Base-by-base conservation (phyloP, 1,140 invertebrate species). In the Agrypnia vestita region DNA sequence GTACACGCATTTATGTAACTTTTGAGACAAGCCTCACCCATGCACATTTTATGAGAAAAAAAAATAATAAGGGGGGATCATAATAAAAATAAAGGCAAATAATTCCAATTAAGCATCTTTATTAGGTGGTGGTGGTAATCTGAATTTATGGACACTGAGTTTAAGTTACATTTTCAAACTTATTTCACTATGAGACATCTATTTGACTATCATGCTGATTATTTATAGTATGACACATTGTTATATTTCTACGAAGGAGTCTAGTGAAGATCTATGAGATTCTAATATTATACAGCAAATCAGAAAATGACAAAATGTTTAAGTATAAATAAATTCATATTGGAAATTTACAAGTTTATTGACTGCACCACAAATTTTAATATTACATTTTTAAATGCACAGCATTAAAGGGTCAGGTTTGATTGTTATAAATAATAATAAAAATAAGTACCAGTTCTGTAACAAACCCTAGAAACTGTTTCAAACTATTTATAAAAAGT, bases 121-220 rank as follows among this genome's bases (percentile, higher is more conserved):
- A 71, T 71, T 71, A 71, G 19, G 67, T 71, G 67, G 51, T 17
- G n/a, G 49, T 49, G 67, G 35, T 64, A 59, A 15, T 59, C 44
- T 15, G 62, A 44, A 67, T 71, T 49, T 46, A 51, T 51, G 47
- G 46, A 62, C 47, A 51, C 49, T 51, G 25, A 53, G 19, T 71
- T 71, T 71, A 49, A 53, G 6, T 71, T 51, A 71, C 44, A 71
- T 71, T 71, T 49, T 12, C 46, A 21, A 71, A 71, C 44, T 71
- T 51, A 71, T 49, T 51, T 12, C 1, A 53, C 47, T 53, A 51
- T 17, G 1, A 17, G n/a, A 62, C 15, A 71, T 19, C 25, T 10
- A 71, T 15, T 71, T 49, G 19, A 71, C 67, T 51, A 71, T 71
- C 44, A 51, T 71, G 67, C 46, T 67, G 67, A 71, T 49, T 69